Percentiles rank a stretch among this genome's conserved stretches.
Conservation (phyloP, 2,888 invertebrate species). For the Melangyna quadrimaculata region DNA sequence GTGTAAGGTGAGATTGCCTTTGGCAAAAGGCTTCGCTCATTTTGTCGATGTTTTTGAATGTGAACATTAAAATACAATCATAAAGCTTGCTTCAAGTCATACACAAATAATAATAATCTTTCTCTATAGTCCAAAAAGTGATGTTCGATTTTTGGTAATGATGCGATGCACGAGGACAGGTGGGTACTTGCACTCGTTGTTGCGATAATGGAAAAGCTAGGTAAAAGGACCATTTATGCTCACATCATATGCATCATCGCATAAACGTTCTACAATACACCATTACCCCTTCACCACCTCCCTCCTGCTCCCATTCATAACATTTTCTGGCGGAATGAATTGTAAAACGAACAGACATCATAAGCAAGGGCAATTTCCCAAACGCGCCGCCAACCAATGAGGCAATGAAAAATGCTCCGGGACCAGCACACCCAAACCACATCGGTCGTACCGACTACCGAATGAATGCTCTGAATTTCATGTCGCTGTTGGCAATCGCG, state of each 20-base stretch:
- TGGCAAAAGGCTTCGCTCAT: conserved; percentile 18
- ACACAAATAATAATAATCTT: conserved; percentile 14
- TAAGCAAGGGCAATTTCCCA: conserved; percentile 55
- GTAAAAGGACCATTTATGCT: conserved; percentile 17
- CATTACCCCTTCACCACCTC: neutral
- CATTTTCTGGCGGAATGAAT: neutral
- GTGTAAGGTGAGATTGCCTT: conserved; percentile 27
- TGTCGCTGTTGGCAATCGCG: conserved; percentile 43
- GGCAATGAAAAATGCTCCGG: conserved; percentile 12
- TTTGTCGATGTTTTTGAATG: conserved; percentile 15
- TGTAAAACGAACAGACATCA: conserved; percentile 12
- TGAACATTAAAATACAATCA: too few species aligned
- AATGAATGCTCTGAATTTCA: conserved; percentile 12
- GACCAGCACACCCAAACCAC: neutral
- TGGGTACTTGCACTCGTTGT: neutral
- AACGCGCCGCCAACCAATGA: conserved; percentile 18
- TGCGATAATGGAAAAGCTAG: neutral
- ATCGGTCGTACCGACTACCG: neutral
- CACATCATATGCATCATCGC: neutral
- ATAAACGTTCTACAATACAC: neutral
- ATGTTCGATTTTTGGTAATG: conserved; percentile 60
- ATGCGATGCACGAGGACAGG: neutral
- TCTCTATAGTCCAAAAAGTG: conserved; percentile 57
- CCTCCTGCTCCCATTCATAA: too few species aligned
- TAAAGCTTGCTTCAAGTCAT: conserved; percentile 30